These are phyloP conservation scores for Champsocephalus esox DNA, from an alignment of 2,797 vertebrate genomes.

Conservation along the genomic window DNA sequence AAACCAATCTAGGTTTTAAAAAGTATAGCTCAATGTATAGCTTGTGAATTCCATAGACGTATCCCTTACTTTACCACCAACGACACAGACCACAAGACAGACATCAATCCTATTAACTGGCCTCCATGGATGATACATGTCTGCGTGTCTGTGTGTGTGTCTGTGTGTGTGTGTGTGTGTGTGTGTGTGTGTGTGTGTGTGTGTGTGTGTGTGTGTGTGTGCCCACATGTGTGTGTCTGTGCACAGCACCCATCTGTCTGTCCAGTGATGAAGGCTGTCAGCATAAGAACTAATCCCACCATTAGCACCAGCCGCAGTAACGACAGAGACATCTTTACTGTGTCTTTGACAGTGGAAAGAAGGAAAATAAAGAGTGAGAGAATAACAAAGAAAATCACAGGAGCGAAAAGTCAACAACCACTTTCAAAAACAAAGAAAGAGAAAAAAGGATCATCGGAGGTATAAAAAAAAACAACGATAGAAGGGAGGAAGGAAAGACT, in stretches of 20 bases:
- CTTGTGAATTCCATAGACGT: slow-evolving; percentile 40
- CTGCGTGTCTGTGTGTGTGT: slow-evolving; percentile 26
- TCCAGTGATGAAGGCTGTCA: slow-evolving; percentile 78
- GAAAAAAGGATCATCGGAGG: background rate
- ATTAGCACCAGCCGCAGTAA: slow-evolving; percentile 75
- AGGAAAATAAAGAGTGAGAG: background rate
- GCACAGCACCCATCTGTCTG: slow-evolving; percentile 72
- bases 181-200: slow-evolving; percentile 48
- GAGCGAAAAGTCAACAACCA: background rate
- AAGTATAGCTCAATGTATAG: slow-evolving; percentile 3
- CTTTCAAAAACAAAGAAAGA: slow-evolving; percentile 5
- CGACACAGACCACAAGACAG: slow-evolving; percentile 17
- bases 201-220: slow-evolving; percentile 39
- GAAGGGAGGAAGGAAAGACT: background rate
- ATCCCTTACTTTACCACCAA: slow-evolving; percentile 30
- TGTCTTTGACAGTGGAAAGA: slow-evolving; percentile 20
- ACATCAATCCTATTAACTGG: slow-evolving; percentile 46
- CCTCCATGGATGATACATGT: slow-evolving; percentile 30
- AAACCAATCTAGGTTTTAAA: slow-evolving; percentile 2
- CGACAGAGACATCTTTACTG: slow-evolving; percentile 67
- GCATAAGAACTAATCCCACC: slow-evolving; percentile 79
- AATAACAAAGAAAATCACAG: background rate
- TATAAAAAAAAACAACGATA: background rate
- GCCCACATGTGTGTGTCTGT: slow-evolving; percentile 56
- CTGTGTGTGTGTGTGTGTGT: background rate